Conservation (phyloP, 1,140 invertebrate genomes). For the Papilio dardanus region DNA sequence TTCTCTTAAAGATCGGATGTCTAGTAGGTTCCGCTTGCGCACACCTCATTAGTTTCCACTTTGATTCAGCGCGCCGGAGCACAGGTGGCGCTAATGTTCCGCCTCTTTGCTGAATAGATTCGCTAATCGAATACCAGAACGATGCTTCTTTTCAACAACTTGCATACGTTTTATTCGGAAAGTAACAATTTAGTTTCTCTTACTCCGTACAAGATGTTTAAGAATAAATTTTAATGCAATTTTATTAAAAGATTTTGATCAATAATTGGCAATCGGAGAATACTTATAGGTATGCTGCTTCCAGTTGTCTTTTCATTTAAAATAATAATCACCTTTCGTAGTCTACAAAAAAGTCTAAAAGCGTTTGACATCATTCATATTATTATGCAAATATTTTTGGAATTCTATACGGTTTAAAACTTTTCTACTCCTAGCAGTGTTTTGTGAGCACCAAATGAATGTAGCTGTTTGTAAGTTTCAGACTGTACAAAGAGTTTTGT, state of each 20-base stretch:
- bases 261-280: too few relatives aligned
- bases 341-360: neutral
- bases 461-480: too few relatives aligned
- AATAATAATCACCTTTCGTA: neutral
- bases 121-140: constrained; percentile 50
- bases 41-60: constrained; percentile 68
- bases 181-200: neutral
- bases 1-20: constrained; percentile 50
- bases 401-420: too few relatives aligned
- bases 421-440: too few relatives aligned
- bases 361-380: too few relatives aligned
- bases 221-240: neutral
- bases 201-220: too few relatives aligned
- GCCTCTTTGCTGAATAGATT: constrained; percentile 55
- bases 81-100: constrained; percentile 64
- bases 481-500: neutral
- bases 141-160: constrained; percentile 22
- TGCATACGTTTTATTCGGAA: constrained; percentile 7
- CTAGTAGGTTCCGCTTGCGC: constrained; percentile 48
- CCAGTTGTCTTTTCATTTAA: neutral
- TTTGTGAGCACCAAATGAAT: too few relatives aligned
- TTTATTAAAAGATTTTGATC: neutral
- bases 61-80: constrained; percentile 55
- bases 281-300: too few relatives aligned
- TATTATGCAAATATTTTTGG: neutral